Conservation (phyloP, 1,140 invertebrate species). For the Ceratitis capitata region DNA sequence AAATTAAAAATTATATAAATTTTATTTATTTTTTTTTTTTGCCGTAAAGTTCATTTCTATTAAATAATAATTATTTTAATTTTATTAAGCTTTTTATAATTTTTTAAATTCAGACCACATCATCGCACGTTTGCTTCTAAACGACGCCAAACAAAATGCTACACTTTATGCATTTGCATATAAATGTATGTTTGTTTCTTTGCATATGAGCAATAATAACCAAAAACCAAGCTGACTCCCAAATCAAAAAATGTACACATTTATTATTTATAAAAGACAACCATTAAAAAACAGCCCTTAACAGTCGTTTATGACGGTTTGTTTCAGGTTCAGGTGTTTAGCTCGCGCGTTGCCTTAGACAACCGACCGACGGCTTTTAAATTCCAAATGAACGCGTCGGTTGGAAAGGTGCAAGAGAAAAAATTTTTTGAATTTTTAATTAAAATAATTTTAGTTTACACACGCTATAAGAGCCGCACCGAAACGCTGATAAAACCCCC, state of each 20-base stretch:
- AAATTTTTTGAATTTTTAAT: not conserved
- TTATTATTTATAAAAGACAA: not conserved
- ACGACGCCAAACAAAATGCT: not conserved
- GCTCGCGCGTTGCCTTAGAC: constrained; percentile 1
- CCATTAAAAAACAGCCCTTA: not conserved
- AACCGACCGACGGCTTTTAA: not conserved
- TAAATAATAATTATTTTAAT: too few relatives aligned
- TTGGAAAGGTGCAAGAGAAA: not conserved
- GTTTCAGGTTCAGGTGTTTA: not conserved
- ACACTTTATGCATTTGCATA: too few relatives aligned
- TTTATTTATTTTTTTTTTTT: too few relatives aligned
- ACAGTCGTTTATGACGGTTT: not conserved
- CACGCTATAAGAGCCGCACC: too few relatives aligned
- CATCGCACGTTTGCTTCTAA: not conserved
- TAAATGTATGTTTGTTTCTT: too few relatives aligned
- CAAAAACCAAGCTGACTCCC: not conserved
- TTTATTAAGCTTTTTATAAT: too few relatives aligned
- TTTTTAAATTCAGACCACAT: not conserved
- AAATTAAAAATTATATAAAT: not conserved
- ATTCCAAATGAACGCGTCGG: not conserved
- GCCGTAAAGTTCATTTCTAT: too few relatives aligned
- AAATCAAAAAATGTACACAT: not conserved
- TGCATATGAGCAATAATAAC: not conserved
- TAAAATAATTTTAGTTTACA: not conserved
- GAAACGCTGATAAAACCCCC: too few relatives aligned